Evolutionary conservation across 2,113 vertebrate species (phyloP).

Genomic region (Nycticorax nycticorax): DNA sequence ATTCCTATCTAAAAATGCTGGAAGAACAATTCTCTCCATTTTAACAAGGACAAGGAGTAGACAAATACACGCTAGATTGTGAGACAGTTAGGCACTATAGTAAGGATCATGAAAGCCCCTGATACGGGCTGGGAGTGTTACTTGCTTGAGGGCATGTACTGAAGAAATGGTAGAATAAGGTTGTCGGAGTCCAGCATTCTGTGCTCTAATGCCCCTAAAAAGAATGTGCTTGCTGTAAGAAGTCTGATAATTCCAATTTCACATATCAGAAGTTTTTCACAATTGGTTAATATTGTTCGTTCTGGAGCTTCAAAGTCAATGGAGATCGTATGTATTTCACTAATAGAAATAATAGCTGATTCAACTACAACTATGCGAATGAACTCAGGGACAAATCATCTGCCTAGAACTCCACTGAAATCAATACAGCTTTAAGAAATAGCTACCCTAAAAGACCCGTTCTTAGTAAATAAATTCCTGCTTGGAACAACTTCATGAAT

Average conservation of each 20-base stretch:
- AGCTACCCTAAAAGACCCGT: neutral
- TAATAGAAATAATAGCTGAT: neutral
- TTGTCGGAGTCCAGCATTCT: neutral
- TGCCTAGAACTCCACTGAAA: neutral
- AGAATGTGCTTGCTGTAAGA: neutral
- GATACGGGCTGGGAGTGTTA: neutral
- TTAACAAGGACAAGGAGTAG: neutral
- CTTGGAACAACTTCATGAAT: neutral
- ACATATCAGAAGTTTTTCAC: neutral
- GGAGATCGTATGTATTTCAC: neutral
- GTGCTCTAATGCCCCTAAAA: neutral
- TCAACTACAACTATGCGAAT: neutral
- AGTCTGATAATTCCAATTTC: neutral
- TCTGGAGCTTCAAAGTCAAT: neutral
- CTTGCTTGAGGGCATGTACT: neutral
- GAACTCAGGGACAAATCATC: neutral
- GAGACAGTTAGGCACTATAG: neutral
- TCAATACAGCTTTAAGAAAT: neutral
- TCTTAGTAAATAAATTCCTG: neutral
- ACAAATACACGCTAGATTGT: neutral
- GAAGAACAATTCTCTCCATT: neutral
- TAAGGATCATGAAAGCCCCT: neutral
- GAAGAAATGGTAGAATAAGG: neutral
- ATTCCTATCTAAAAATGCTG: neutral
- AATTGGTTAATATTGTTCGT: neutral